These are phyloP conservation scores for Habropoda laboriosa DNA, from an alignment of 1,140 invertebrate genomes.

Conservation along the genomic window DNA sequence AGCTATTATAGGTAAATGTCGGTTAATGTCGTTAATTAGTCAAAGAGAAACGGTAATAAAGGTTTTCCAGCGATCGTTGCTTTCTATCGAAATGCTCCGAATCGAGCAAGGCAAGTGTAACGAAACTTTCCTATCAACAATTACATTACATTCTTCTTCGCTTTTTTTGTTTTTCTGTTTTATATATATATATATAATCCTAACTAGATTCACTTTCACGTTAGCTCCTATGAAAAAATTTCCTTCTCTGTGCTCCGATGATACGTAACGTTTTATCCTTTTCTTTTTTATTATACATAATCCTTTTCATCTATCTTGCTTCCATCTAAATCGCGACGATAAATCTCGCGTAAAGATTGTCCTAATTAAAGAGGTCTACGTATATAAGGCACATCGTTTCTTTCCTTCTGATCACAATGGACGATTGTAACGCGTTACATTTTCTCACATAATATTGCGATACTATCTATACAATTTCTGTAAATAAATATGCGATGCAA, in stretches of 20 bases:
- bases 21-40: conserved; percentile 69
- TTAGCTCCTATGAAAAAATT: background rate
- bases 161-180: no score
- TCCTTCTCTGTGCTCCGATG: conserved; percentile 1
- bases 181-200: no score
- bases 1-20: conserved; percentile 68
- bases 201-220: conserved; percentile 44
- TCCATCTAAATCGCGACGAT: background rate
- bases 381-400: conserved; percentile 69
- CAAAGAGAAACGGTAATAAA: conserved; percentile 46
- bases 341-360: background rate
- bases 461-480: background rate
- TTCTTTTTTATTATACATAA: background rate
- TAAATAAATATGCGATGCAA: conserved; percentile 22
- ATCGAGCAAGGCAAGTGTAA: conserved; percentile 66
- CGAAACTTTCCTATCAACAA: conserved; percentile 64
- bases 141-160: conserved; percentile 46
- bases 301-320: background rate
- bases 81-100: conserved; percentile 40
- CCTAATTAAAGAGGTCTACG: conserved; percentile 54
- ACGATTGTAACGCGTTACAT: background rate
- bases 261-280: background rate
- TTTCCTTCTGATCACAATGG: conserved; percentile 55
- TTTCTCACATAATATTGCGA: background rate
- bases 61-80: conserved; percentile 47